Evolutionary conservation across 2,797 vertebrate genomes (phyloP), one percentile per base, ranked within the genome.

Genomic region (Gymnothorax javanicus): DNA sequence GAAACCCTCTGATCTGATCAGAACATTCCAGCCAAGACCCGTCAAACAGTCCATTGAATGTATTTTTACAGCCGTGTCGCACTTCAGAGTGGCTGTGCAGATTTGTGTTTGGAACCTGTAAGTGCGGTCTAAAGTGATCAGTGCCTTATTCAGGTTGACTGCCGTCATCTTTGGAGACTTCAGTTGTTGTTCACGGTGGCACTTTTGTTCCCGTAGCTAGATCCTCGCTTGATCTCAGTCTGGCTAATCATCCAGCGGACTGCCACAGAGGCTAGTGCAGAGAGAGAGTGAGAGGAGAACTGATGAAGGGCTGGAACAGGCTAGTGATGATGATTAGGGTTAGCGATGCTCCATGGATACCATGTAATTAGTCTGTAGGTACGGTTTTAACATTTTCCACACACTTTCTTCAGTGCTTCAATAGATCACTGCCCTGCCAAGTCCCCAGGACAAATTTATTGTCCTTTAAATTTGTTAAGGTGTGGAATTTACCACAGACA

Each of bases 201-300:
- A 64, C 95, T 94, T 27, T 95, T 96, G 91, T 96, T 96, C 73
- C 99, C 98, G 0, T 99, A 99, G 90, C 93, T 95, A 0, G 99
- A 99, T 69, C 97, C 96, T 90, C 93, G 97, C 91, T 97, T 91
- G 13, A 98, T 99, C 93, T 99, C 98, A 0, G 99, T 99, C 93
- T 98, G 97, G 0, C 96, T 97, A 2, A 99, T 99, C 98, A 99
- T 99, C 97, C 98, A 97, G 92, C 97, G 97, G 62, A 98, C 95
- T 60, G 95, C 97, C 86, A 96, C 84, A 17, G 98, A 98, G 79
- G 93, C 99, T 99, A 94, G 23, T 87, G 92, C 85, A 13, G 54
- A 89, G 88, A 88, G 0, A 89, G 73, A 60, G 33, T 43, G 33
- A 43, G 33, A 43, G 33, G 33, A 43, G 33, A 43, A 43, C 33